These are phyloP conservation scores for Acinonyx jubatus DNA, from an alignment of 2,113 vertebrate genomes.

Conservation along the genomic window DNA sequence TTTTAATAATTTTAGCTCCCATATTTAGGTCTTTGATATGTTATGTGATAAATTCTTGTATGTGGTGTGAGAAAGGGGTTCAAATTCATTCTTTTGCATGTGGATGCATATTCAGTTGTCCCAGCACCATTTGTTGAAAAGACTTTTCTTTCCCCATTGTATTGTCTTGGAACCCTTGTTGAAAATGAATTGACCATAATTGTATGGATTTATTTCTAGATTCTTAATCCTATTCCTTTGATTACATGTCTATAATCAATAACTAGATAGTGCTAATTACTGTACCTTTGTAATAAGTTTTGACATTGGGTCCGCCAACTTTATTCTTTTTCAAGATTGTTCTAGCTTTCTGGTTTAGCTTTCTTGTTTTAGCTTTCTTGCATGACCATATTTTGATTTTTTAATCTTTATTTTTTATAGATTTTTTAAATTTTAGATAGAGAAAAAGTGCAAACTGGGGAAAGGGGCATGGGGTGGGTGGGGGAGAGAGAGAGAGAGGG, in stretches of 20 bases:
- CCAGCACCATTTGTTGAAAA: not conserved
- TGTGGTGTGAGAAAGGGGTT: not conserved
- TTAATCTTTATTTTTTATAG: too few relatives aligned
- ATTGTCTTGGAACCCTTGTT: not conserved
- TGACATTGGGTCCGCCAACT: not conserved
- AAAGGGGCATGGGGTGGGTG: too few relatives aligned
- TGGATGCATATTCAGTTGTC: not conserved
- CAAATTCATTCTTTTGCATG: not conserved
- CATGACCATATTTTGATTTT: not conserved
- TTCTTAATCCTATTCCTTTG: not conserved
- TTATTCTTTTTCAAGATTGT: not conserved
- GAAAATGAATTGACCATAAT: not conserved
- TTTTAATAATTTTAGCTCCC: not conserved
- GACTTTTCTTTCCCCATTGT: not conserved
- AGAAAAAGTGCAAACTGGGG: too few relatives aligned
- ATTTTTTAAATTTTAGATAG: too few relatives aligned
- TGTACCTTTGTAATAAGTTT: not conserved
- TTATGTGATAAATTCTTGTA: not conserved
- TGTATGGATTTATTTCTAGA: slow-evolving; percentile 3
- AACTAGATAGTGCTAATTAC: not conserved
- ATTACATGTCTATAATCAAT: not conserved
- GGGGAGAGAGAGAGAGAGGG: too few relatives aligned
- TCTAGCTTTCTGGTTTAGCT: not conserved
- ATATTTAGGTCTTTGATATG: not conserved
- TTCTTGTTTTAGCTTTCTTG: not conserved